Percentiles rank a stretch among this genome's conserved stretches.
Conservation (phyloP, 1,140 invertebrate species). For the Dreissena rostriformis region DNA sequence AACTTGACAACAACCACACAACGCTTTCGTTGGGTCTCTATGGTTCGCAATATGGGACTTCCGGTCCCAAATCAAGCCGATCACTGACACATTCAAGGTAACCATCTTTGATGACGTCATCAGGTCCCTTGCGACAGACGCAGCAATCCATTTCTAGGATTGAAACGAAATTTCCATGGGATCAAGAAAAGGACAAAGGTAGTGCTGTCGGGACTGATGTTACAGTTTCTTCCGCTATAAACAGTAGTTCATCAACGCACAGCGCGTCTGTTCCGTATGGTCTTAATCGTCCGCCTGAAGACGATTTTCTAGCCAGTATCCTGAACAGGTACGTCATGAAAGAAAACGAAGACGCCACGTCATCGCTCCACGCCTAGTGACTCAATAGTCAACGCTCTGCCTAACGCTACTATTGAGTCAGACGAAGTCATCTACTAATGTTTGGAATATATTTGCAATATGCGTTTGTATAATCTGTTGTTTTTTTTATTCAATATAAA, state of each 20-base stretch:
- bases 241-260: constrained; percentile 9
- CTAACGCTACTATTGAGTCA: constrained; percentile 22
- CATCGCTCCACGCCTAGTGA: neutral
- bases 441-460: no score
- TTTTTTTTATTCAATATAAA: no score
- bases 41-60: constrained; percentile 24
- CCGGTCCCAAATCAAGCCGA: constrained; percentile 1
- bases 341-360: constrained; percentile 19
- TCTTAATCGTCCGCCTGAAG: neutral
- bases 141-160: neutral
- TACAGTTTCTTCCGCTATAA: neutral
- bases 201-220: neutral
- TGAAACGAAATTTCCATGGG: constrained; percentile 47
- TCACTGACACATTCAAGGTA: constrained; percentile 7
- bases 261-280: neutral
- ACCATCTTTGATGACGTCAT: no score
- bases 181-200: constrained; percentile 5
- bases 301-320: constrained; percentile 48
- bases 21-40: constrained; percentile 37
- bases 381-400: constrained; percentile 28
- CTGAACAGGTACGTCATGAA: constrained; percentile 32
- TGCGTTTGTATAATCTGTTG: no score
- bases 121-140: neutral
- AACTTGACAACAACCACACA: constrained; percentile 33
- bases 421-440: constrained; percentile 40